Base-by-base conservation (phyloP, 2,113 vertebrate genomes). In the Condylura cristata region DNA sequence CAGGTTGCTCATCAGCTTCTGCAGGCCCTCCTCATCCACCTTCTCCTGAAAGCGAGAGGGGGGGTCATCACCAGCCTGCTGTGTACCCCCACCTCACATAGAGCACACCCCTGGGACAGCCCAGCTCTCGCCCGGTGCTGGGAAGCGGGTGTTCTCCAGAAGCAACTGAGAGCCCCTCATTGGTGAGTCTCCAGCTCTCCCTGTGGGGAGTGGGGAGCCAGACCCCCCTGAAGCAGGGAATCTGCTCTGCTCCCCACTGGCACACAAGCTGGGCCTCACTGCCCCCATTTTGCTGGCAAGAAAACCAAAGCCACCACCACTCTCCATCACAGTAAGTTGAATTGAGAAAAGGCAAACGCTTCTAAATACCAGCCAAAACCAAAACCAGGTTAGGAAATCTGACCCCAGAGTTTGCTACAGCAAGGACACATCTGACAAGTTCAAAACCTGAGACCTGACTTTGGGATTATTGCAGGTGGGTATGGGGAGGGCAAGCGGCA, bases 1-100 rank as follows among this genome's bases (percentile, higher is more conserved):
- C 1, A 97, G 78, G 24, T 74, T 20, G 1, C 83, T 20, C 93
- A 96, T 96, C 91, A 92, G 20, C 53, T 87, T 80, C 93, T 95
- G 90, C 48, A 95, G 74, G 0, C 92, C 92, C 6, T 90, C 88
- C n/a, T 96, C 96, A 8, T 96, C 72, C 12, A 91, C 87, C 70
- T 92, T 87, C 7, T 91, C 90, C 97, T 97, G 81, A 28, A 92
- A 68, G 30, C 46, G 28, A 81, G 20, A 51, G 17, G 8, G 0
- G 12, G 6, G 1, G 28, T 89, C 44, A 72, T 20, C 20, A 1
- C 12, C 53, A 68, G 34, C 22, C 18, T 0, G 10, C 8, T 44
- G 17, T 4, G 26, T 28, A 28, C 17, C 22, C 39, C 4, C 17
- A 6, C 32, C 37, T 68, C 11, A 3, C 28, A 11, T 10, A 39